Base-by-base conservation (phyloP, 2,888 invertebrate species). In the Dasypolia templi region DNA sequence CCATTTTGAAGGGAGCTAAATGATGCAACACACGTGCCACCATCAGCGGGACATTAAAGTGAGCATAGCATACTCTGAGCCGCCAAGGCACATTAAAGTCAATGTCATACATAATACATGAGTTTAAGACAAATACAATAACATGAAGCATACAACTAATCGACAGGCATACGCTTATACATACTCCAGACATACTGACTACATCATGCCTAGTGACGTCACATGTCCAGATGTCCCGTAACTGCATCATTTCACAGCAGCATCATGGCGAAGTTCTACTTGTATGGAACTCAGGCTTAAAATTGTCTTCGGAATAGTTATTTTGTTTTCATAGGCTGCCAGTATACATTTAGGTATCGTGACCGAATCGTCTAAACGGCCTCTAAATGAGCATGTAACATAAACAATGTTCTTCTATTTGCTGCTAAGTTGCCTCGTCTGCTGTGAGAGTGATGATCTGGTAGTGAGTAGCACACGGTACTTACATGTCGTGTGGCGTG, bases 401-500 rank as follows among this genome's bases (percentile, higher is more conserved):
- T 22, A n/a, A n/a, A n/a, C n/a, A 53, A 22, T 19, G 29, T 39
- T 51, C 17, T 32, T 46, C 14, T 7, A 63, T 64, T 5, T 32
- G 9, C 32, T n/a, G 1, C 32, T 5, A 17, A 32, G 46, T 2
- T 17, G 29, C 22, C 29, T 46, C 17, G 46, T 63, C 46, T 46
- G 44, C 29, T 63, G 7, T 11, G 19, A 39, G 39, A 29, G 26
- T 6, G 42, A 29, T 26, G 19, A 14, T 14, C 29, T 29, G 42
- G 5, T 39, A 12, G 22, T 53, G 9, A n/a, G 9, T 53, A 32
- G 35, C 35, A 44, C 6, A 14, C 12, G 7, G 49, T 83, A 90
- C 94, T 91, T 82, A 94, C 95, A 88, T 92, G 90, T 91, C 89
- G 91, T 91, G 93, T 91, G 92, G 93, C 92, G 92, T 92, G 91